Evolutionary conservation across 1,140 invertebrate species (phyloP).

Genomic region (Zaprionus lachaisei): DNA sequence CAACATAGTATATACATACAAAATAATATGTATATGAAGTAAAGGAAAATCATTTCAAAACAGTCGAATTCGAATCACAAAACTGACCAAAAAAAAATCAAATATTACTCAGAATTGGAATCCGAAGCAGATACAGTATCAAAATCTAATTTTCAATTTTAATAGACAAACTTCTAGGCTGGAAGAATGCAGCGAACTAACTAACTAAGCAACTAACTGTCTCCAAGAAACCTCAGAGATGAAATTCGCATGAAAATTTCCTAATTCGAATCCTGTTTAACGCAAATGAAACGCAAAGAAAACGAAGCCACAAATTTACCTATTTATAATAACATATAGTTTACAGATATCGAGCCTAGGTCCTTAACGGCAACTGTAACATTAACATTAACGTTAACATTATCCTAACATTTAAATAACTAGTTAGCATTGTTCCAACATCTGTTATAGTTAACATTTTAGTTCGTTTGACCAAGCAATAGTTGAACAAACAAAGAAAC

Average conservation of each 20-base stretch:
- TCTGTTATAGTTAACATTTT: conserved; percentile 44
- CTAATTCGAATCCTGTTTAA: conserved; percentile 39
- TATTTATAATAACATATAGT: conserved; percentile 49
- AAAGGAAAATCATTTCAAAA: conserved; percentile 9
- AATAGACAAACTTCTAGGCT: neutral
- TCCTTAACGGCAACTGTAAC: conserved; percentile 37
- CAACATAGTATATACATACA: conserved; percentile 22
- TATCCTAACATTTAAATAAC: conserved; percentile 11
- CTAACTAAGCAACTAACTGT: conserved; percentile 31
- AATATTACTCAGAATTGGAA: neutral
- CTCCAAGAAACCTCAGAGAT: conserved; percentile 18
- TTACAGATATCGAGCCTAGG: conserved; percentile 56
- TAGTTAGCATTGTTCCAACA: conserved; percentile 34
- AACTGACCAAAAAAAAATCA: conserved; percentile 35
- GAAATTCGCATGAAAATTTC: conserved; percentile 23
- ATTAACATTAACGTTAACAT: conserved; percentile 24
- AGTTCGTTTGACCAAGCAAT: conserved; percentile 40
- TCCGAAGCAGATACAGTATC: neutral
- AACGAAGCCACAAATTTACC: conserved; percentile 68
- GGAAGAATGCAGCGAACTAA: conserved; percentile 7
- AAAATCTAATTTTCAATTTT: conserved; percentile 3
- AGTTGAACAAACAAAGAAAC: conserved; percentile 29
- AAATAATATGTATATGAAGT: conserved; percentile 10
- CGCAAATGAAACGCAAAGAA: conserved; percentile 27
- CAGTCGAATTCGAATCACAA: conserved; percentile 27